Evolutionary conservation across 2,113 vertebrate species (phyloP).

Genomic region (Hiodon tergisus): DNA sequence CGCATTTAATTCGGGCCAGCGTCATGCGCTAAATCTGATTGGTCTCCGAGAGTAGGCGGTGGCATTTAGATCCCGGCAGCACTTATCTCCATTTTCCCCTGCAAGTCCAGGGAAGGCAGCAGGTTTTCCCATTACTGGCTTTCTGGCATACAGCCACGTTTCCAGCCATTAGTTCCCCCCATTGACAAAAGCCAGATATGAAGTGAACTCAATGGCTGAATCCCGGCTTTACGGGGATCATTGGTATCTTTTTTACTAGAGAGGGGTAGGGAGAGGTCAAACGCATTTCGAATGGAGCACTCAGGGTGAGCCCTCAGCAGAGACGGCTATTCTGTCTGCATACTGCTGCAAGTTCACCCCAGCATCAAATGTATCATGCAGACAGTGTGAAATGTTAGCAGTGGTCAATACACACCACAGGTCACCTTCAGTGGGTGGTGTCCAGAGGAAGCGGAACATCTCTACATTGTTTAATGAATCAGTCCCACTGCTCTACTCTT

Average conservation of each 20-base stretch:
- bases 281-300: background rate
- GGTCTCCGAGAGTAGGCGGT: no score
- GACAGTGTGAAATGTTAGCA: no score
- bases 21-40: background rate
- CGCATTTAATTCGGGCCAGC: background rate
- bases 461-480: no score
- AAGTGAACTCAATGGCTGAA: background rate
- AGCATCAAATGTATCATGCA: no score
- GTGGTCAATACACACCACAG: no score
- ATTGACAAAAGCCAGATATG: background rate
- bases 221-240: constrained; percentile 5
- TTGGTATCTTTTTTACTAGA: background rate
- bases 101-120: background rate
- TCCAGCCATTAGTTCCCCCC: background rate
- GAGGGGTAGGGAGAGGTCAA: background rate
- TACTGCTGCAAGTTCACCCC: no score
- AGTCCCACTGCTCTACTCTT: no score
- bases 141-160: background rate
- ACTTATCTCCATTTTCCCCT: background rate
- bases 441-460: no score
- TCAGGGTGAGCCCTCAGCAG: background rate
- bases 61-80: background rate
- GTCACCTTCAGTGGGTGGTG: no score
- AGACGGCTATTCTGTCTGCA: background rate
- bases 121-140: background rate